phyloP scores from a whole-genome alignment of 1,140 invertebrate species.

The Drosophila pandora region DNA sequence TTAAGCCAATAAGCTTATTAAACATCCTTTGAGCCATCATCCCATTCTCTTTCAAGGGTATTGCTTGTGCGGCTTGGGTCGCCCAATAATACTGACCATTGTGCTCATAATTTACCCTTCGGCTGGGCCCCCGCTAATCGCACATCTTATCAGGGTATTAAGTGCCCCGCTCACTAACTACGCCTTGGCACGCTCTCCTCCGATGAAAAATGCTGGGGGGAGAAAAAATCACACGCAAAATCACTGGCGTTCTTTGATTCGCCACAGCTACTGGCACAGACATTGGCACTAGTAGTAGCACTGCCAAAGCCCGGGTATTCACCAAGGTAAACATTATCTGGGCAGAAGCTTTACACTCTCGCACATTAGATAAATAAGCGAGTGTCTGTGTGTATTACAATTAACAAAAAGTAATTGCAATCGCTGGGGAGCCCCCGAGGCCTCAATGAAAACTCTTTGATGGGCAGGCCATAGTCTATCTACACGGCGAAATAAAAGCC shows the following conservation, averaged over 20 bases:
- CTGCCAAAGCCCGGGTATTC: constrained; percentile 49
- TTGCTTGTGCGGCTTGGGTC: constrained; percentile 4
- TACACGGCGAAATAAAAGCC: constrained; percentile 15
- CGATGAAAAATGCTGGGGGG: constrained; percentile 28
- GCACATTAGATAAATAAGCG: constrained; percentile 63
- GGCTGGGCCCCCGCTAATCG: constrained; percentile 56
- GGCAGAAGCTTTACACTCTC: constrained; percentile 45
- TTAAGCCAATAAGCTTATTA: background rate
- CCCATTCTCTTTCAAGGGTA: constrained; percentile 7
- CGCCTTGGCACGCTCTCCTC: constrained; percentile 63
- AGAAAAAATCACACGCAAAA: constrained; percentile 52
- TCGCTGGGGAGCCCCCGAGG: constrained; percentile 38
- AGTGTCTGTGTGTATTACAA: constrained; percentile 59
- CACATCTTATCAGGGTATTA: constrained; percentile 76
- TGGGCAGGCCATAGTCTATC: constrained; percentile 31
- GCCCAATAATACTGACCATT: constrained; percentile 24
- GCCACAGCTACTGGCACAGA: background rate
- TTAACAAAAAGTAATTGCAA: constrained; percentile 77
- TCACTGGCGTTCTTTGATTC: constrained; percentile 56
- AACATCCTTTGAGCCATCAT: background rate
- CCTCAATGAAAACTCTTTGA: constrained; percentile 47
- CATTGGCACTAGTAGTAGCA: background rate
- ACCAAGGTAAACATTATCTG: constrained; percentile 66
- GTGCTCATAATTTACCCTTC: constrained; percentile 58
- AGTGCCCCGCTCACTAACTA: constrained; percentile 65